These are phyloP conservation scores for Furnarius figulus DNA, from an alignment of 2,113 vertebrate species.

Conservation along the genomic window DNA sequence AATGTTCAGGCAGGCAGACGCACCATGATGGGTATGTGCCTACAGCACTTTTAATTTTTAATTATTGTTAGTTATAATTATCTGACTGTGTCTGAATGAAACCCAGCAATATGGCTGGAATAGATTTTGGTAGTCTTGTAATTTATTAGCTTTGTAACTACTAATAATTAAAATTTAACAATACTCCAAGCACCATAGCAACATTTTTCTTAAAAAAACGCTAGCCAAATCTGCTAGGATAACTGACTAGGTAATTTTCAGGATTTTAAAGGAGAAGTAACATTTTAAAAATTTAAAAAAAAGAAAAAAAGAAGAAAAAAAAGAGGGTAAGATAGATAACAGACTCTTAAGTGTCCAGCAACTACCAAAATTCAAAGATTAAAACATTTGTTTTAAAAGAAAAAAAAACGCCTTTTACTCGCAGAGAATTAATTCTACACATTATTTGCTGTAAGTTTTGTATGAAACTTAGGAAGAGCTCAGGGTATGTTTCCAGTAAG, in stretches of 20 bases:
- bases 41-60: constrained; percentile 81
- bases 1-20: constrained; percentile 67
- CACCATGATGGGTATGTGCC: constrained; percentile 75
- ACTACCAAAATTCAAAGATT: not conserved
- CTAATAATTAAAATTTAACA: constrained; percentile 70
- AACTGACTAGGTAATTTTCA: not conserved
- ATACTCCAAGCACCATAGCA: constrained; percentile 34
- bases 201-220: not conserved
- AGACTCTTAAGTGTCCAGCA: not conserved
- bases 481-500: not conserved
- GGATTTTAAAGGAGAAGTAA: not conserved
- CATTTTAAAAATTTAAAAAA: not conserved
- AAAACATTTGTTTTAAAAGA: not conserved
- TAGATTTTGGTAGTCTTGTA: constrained; percentile 56
- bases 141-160: constrained; percentile 73
- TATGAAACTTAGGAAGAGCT: not conserved
- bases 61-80: constrained; percentile 84
- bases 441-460: not conserved
- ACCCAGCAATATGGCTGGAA: constrained; percentile 62
- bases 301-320: rapidly evolving
- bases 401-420: not conserved
- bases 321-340: not conserved
- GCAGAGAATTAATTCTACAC: not conserved
- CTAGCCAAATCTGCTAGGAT: constrained; percentile 35
- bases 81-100: constrained; percentile 72